Conservation (phyloP, 2,888 invertebrate genomes). For the Prenolepis imparis region DNA sequence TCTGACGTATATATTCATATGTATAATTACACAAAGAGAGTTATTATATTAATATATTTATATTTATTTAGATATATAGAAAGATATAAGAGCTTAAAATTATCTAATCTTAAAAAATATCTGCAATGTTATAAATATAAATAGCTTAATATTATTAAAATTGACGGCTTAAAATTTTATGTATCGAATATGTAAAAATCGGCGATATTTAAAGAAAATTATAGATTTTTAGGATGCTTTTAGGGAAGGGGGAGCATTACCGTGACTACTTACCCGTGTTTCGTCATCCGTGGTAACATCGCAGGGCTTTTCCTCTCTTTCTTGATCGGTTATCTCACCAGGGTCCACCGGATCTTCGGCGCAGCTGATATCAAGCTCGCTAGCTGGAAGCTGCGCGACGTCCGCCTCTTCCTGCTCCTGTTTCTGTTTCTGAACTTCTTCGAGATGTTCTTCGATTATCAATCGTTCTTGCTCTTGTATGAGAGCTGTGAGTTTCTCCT, state of each 20-base stretch:
- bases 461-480: constrained; percentile 86
- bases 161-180: background rate
- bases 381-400: constrained; percentile 82
- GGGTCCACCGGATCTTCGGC: constrained; percentile 75
- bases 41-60: background rate
- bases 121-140: background rate
- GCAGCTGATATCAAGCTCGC: constrained; percentile 69
- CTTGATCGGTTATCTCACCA: constrained; percentile 78
- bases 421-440: constrained; percentile 87
- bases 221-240: background rate
- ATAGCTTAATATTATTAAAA: background rate
- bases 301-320: constrained; percentile 81
- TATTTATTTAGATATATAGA: background rate
- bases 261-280: constrained; percentile 75
- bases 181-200: background rate
- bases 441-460: constrained; percentile 86
- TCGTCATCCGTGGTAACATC: constrained; percentile 81
- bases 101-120: constrained; percentile 1
- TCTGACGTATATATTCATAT: background rate
- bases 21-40: background rate
- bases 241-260: too few relatives aligned
- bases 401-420: constrained; percentile 89
- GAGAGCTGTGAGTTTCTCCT: constrained; percentile 43
- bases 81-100: background rate
- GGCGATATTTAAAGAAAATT: background rate